Base-by-base conservation (phyloP, 2,797 vertebrate genomes). In the Neosilurus mollespiculum region DNA sequence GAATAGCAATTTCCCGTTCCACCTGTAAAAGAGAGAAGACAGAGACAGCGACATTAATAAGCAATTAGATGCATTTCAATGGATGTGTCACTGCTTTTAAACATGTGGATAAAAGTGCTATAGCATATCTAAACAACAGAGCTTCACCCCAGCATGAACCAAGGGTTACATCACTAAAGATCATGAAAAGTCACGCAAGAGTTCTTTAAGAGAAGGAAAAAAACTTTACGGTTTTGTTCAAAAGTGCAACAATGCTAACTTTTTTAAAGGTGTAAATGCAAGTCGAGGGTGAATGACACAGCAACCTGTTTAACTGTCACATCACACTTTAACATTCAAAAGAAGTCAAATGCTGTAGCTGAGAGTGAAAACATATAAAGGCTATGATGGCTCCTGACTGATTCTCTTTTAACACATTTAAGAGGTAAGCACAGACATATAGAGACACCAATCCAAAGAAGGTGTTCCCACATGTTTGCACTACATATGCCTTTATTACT, bases 1-100 rank as follows among this genome's bases (percentile, higher is more conserved):
- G 94, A 90, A 98, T 98, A 88, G 97, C 97, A 92, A 98, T 98
- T 95, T 98, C 97, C 89, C 97, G 93, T 92, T 98, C 97, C 95
- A 98, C 97, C 97, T 98, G 93, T n/a, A 90, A 83, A 85, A 92
- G 71, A 94, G 80, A 92, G 82, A 88, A 86, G n/a, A 56, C 71
- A 81, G 80, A 83, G 3, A 70, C 10, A 71, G 34, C 67, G 7
- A 10, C 15, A 72, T 51, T 34, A 30, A 78, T 11, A 78, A 22
- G 24, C 5, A n/a, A 37, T 65, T 22, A 69, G 51, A 54, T 53
- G 14, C 64, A 54, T 56, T 54, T 59, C 20, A 77, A 37, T 70
- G 54, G 5, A 64, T 10, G 64, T 30, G 26, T 18, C 72, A 78
- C 22, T n/a, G 37, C 37, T 71, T 59, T 62, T 22, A 24, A 24